Evolutionary conservation across 2,797 vertebrate species (phyloP), one percentile per base, ranked within the genome.

Genomic region (Sebastes minor): DNA sequence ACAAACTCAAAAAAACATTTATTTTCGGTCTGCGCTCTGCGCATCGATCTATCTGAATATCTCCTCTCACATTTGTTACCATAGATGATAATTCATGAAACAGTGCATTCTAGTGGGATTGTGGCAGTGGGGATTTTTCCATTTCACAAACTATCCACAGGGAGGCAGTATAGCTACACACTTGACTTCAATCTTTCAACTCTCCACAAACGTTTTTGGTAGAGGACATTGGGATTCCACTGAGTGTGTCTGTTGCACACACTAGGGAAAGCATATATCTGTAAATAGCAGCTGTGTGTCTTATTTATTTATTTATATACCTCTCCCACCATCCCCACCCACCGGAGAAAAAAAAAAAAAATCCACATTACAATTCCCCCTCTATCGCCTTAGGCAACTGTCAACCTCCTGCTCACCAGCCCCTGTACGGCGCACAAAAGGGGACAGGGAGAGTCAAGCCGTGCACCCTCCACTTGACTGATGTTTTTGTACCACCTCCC

Each of bases 251-350:
- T 76, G 76, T 84, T 78, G 70, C 78, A 65, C 84, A 63, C 83
- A 77, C 76, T 8, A 53, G 81, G 74, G 80, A 87, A 91, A 90
- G 81, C 80, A 71, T 53, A 87, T 93, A 89, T 95, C 94, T 95
- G 91, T 91, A 94, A 95, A 95, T 93, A 93, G 94, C 90, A 93
- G 88, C 85, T 86, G 87, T 80, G 81, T 84, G 73, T 83, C 23
- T 87, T 83, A 84, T 86, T 78, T 87, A 68, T 91, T 86, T 88
- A 71, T 91, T 87, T 87, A 90, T 86, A 82, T 66, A 65, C 42
- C 56, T 68, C 16, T 42, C 42, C 55, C 35, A 28, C 33, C 46
- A 27, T 28, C 35, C 35, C n/a, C 57, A 49, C 71, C 27, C 30
- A 57, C 59, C 25, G 27, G 57, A 73, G 12, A 61, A 55, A 12